Percentiles rank a stretch among this genome's conserved stretches.
phyloP scores from a whole-genome alignment of 2,113 vertebrate species.

The Neopipo cinnamomea region DNA sequence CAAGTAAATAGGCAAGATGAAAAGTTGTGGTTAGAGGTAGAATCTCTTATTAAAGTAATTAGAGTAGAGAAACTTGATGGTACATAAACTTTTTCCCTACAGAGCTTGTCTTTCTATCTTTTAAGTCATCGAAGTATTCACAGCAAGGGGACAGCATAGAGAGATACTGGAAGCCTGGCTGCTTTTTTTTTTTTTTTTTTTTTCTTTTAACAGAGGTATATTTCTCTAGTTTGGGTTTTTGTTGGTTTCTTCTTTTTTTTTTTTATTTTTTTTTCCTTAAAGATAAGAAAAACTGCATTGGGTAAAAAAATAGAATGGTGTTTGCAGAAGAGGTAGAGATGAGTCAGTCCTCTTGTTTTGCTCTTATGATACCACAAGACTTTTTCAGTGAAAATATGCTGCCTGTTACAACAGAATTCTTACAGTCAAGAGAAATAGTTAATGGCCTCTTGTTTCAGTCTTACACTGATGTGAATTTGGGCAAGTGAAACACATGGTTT shows the following conservation, averaged over 20 bases:
- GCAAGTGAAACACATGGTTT: background rate
- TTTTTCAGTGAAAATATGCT: background rate
- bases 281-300: background rate
- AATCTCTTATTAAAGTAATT: background rate
- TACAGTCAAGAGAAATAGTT: background rate
- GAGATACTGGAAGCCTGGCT: background rate
- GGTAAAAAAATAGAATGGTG: background rate
- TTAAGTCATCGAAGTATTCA: background rate
- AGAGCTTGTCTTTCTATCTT: background rate
- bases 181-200: background rate
- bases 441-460: background rate
- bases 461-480: background rate
- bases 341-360: constrained; percentile 24
- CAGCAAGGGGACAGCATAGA: background rate
- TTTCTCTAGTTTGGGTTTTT: background rate
- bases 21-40: background rate
- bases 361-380: background rate
- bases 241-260: too few species aligned
- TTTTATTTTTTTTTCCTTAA: background rate
- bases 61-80: background rate
- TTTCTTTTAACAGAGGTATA: background rate
- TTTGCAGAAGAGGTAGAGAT: background rate
- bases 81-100: background rate
- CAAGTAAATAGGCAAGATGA: background rate
- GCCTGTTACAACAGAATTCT: background rate